phyloP scores from a whole-genome alignment of 2,113 vertebrate species.

The Anarrhichthys ocellatus region DNA sequence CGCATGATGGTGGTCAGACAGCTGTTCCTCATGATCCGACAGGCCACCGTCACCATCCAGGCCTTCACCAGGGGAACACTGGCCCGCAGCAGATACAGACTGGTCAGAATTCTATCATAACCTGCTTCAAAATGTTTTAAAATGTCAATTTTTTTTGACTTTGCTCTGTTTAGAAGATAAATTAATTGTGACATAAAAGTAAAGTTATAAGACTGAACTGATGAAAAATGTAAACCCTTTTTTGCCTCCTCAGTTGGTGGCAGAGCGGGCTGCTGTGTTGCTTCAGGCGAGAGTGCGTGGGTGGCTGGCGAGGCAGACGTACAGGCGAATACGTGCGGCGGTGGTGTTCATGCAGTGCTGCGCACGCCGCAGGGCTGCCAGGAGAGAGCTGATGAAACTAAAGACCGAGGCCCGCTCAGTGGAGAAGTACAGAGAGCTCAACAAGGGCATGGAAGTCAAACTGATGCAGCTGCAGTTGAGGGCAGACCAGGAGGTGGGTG shows the following conservation, averaged over 20 bases:
- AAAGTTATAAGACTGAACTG: neutral
- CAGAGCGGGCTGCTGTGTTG: constrained; percentile 70
- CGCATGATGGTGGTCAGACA: constrained; percentile 76
- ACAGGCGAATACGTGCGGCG: constrained; percentile 50
- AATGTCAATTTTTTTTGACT: neutral
- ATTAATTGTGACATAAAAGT: neutral
- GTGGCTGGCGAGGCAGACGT: constrained; percentile 78
- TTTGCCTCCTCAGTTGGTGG: constrained; percentile 72
- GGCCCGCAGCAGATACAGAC: constrained; percentile 63
- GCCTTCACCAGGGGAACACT: constrained; percentile 80
- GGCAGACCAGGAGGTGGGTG: constrained; percentile 80
- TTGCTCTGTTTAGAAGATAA: neutral
- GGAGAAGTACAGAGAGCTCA: constrained; percentile 82
- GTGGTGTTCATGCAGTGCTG: constrained; percentile 84
- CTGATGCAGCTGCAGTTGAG: constrained; percentile 84
- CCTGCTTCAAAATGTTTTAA: neutral
- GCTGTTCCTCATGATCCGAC: constrained; percentile 63
- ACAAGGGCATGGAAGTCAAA: constrained; percentile 86
- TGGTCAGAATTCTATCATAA: constrained; percentile 59
- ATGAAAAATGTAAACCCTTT: neutral
- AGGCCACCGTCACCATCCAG: constrained; percentile 82
- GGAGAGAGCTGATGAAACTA: constrained; percentile 76
- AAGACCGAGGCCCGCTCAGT: constrained; percentile 78
- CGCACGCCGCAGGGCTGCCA: constrained; percentile 75
- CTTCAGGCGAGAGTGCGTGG: constrained; percentile 81